These are phyloP conservation scores for Teinopalpus imperialis DNA, from an alignment of 2,888 invertebrate species.

Conservation along the genomic window DNA sequence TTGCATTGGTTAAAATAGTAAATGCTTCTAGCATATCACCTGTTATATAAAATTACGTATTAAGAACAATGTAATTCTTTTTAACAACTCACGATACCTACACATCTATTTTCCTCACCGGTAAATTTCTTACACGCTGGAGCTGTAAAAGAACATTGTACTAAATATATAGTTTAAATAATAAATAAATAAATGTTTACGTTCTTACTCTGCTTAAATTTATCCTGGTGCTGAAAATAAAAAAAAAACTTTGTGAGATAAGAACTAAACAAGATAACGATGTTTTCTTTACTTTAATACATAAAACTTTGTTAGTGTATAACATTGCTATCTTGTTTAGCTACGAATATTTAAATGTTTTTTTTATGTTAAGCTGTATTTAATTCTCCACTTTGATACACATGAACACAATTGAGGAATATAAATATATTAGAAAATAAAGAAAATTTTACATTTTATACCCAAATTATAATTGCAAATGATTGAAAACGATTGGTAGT, in stretches of 20 bases:
- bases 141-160: constrained; percentile 42
- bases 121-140: constrained; percentile 54
- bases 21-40: constrained; percentile 63
- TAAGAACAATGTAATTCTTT: not conserved
- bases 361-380: constrained; percentile 63
- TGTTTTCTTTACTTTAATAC: no score
- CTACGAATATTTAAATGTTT: no score
- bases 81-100: no score
- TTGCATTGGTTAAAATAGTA: constrained; percentile 49
- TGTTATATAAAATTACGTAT: constrained; percentile 27
- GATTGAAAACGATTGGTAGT: constrained; percentile 50
- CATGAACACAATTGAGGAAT: constrained; percentile 57
- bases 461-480: constrained; percentile 26
- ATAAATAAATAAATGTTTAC: no score
- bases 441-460: constrained; percentile 46
- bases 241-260: no score
- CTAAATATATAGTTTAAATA: not conserved
- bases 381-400: constrained; percentile 64
- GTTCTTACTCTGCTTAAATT: no score
- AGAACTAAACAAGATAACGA: no score
- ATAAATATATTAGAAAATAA: constrained; percentile 51
- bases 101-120: constrained; percentile 43
- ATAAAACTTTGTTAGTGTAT: no score
- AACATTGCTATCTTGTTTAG: no score
- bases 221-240: no score